A percentile compares a stretch with the other conserved stretches of the same genome.
phyloP scores from a whole-genome alignment of 1,140 invertebrate genomes.

The Amyelois transitella region DNA sequence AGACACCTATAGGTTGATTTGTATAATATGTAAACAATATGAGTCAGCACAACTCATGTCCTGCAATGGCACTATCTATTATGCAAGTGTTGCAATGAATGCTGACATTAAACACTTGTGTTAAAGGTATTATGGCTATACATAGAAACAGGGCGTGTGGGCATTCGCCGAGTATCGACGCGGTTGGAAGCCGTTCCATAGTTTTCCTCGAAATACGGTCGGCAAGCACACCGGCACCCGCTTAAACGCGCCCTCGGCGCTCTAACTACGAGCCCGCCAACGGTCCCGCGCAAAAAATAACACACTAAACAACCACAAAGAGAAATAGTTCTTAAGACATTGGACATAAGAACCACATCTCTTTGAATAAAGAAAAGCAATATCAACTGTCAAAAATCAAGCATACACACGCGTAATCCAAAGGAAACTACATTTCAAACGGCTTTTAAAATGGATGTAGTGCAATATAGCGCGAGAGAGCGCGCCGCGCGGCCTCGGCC shows the following conservation, averaged over 20 bases:
- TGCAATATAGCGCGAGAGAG: constrained; percentile 55
- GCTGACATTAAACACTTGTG: constrained; percentile 9
- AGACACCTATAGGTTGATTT: no score
- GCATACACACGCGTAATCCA: constrained; percentile 65
- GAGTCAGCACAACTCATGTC: constrained; percentile 49
- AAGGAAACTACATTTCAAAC: constrained; percentile 69
- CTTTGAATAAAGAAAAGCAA: constrained; percentile 42
- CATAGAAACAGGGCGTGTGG: constrained; percentile 25
- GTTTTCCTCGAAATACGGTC: constrained; percentile 66
- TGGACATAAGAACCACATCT: constrained; percentile 52
- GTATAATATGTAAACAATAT: constrained; percentile 25
- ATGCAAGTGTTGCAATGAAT: constrained; percentile 26
- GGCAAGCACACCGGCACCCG: constrained; percentile 44
- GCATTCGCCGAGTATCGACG: constrained; percentile 33
- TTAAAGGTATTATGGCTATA: not conserved
- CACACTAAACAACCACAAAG: constrained; percentile 33
- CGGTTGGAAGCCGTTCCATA: constrained; percentile 34
- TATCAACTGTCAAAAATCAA: constrained; percentile 74
- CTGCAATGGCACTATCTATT: constrained; percentile 19
- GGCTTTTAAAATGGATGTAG: constrained; percentile 63
- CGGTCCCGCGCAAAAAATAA: constrained; percentile 70
- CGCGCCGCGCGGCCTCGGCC: constrained; percentile 66
- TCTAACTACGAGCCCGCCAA: constrained; percentile 52
- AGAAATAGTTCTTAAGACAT: constrained; percentile 50
- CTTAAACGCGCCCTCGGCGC: constrained; percentile 40